Percentiles rank a stretch among this genome's conserved stretches.
These are phyloP conservation scores for Dione juno DNA, from an alignment of 2,888 invertebrate species.

Conservation along the genomic window DNA sequence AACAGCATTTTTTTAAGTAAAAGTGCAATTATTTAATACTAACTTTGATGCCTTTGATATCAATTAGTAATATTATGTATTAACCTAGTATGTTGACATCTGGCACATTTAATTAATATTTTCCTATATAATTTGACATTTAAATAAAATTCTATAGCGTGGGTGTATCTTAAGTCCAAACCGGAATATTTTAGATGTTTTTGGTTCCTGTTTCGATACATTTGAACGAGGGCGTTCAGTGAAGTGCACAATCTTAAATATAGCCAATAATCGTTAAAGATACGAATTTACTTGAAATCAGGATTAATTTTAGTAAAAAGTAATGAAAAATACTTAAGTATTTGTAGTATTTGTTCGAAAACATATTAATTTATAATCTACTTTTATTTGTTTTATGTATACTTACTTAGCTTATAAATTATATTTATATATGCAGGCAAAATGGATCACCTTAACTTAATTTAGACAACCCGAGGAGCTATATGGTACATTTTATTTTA, in stretches of 20 bases:
- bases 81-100: no score
- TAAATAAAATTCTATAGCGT: slow-evolving; percentile 3
- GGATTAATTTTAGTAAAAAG: no score
- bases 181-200: slow-evolving; percentile 27
- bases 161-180: slow-evolving; percentile 29
- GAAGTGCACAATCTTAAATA: slow-evolving; percentile 15
- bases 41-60: no score
- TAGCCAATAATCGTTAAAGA: not conserved
- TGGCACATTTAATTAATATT: not conserved
- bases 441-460: not conserved
- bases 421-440: no score
- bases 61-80: no score
- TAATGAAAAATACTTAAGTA: no score
- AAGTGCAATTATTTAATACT: not conserved
- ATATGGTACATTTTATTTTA: no score
- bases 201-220: slow-evolving; percentile 24
- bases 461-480: not conserved
- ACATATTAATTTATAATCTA: no score
- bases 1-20: not conserved
- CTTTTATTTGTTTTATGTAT: no score
- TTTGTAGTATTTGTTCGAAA: no score
- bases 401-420: no score
- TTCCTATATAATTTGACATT: slow-evolving; percentile 9
- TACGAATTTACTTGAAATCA: not conserved
- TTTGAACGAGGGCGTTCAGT: slow-evolving; percentile 30